A percentile compares a stretch with the other conserved stretches of the same genome.
phyloP scores from a whole-genome alignment of 1,140 invertebrate genomes.

The Calycopis cecrops region DNA sequence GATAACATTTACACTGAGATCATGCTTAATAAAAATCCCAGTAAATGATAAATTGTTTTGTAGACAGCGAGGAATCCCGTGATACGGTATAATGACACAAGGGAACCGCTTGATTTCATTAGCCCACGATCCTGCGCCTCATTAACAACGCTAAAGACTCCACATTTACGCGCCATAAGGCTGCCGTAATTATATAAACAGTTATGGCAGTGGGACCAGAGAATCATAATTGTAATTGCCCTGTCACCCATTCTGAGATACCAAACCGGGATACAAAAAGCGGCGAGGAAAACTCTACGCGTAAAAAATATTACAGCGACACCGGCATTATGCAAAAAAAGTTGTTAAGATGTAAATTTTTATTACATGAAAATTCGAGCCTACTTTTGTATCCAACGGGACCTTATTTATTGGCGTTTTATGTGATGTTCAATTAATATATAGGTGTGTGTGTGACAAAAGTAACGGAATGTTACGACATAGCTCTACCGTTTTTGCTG shows the following conservation, averaged over 20 bases:
- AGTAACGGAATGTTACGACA: no score
- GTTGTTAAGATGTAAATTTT: slow-evolving; percentile 14
- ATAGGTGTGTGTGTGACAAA: no score
- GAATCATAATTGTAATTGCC: slow-evolving; percentile 17
- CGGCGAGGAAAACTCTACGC: slow-evolving; percentile 11
- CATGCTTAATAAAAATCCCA: slow-evolving; percentile 4
- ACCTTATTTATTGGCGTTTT: no score
- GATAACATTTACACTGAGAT: neutral
- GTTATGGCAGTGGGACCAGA: slow-evolving; percentile 8
- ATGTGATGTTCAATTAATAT: no score
- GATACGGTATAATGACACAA: slow-evolving; percentile 13
- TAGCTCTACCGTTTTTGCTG: no score
- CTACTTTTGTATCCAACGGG: no score
- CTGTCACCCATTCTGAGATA: slow-evolving; percentile 6
- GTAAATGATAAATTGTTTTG: slow-evolving; percentile 12
- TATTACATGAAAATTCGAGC: slow-evolving; percentile 6
- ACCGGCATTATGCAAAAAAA: neutral
- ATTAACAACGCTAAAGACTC: slow-evolving; percentile 56
- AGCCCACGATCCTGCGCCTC: slow-evolving; percentile 45
- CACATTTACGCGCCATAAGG: slow-evolving; percentile 39
- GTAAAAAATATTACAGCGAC: slow-evolving; percentile 4
- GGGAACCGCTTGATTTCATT: slow-evolving; percentile 47
- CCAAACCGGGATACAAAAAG: slow-evolving; percentile 19
- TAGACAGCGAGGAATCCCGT: slow-evolving; percentile 21
- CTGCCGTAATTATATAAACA: slow-evolving; percentile 13